These are phyloP conservation scores for Lepidurus apus DNA, from an alignment of 1,140 invertebrate species.

Conservation along the genomic window DNA sequence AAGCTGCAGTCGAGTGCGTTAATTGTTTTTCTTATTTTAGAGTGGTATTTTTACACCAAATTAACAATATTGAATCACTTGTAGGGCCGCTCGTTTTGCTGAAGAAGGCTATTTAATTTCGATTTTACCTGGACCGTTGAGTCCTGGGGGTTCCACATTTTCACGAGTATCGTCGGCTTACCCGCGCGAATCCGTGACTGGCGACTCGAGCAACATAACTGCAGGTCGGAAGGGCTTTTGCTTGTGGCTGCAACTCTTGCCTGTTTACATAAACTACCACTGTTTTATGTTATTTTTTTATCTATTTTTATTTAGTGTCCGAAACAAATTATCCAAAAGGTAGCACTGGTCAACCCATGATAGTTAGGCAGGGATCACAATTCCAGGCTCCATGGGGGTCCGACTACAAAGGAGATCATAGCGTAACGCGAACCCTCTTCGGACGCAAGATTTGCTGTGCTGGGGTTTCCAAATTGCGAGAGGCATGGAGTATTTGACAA, in stretches of 20 bases:
- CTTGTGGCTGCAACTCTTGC: no score
- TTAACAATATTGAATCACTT: neutral
- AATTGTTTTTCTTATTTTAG: no score
- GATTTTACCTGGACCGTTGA: neutral
- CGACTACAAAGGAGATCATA: conserved; percentile 63
- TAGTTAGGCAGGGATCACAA: conserved; percentile 53
- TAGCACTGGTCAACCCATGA: conserved; percentile 40
- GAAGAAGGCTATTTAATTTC: conserved; percentile 25
- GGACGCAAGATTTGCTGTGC: conserved; percentile 73
- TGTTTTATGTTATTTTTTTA: no score
- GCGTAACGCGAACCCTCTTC: conserved; percentile 52
- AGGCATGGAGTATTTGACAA: no score
- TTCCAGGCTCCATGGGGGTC: conserved; percentile 66
- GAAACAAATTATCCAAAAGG: neutral
- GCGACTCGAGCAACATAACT: neutral
- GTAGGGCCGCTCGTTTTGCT: neutral
- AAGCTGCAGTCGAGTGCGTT: neutral
- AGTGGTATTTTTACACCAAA: no score
- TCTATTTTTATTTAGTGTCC: no score
- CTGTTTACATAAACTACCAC: no score
- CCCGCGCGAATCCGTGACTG: neutral
- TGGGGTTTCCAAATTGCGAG: conserved; percentile 92
- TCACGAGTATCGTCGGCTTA: neutral
- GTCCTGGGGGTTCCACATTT: neutral
- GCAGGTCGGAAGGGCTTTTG: neutral